Conservation (phyloP, 1,140 invertebrate species). For the Drosophila bipectinata region DNA sequence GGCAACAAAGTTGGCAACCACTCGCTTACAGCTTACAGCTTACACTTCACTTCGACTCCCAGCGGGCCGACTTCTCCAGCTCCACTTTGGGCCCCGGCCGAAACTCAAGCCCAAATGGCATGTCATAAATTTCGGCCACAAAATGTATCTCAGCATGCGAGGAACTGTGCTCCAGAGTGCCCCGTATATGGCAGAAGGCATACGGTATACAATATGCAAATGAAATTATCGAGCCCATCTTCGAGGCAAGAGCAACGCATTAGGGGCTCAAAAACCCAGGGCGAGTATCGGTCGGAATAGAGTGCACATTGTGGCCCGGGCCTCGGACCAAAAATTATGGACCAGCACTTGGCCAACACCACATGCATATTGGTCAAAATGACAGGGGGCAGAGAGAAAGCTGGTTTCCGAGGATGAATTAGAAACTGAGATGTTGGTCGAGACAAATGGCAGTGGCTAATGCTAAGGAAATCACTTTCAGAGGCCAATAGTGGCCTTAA, state of each 20-base stretch:
- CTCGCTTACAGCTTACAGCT: slow-evolving; percentile 30
- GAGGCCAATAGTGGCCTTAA: slow-evolving; percentile 5
- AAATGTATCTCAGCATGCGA: slow-evolving; percentile 48
- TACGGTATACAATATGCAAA: slow-evolving; percentile 65
- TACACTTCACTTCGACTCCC: background rate
- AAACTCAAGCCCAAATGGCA: slow-evolving; percentile 46
- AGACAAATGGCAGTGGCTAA: slow-evolving; percentile 12
- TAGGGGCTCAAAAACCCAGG: slow-evolving; percentile 29
- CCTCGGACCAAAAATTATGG: slow-evolving; percentile 26
- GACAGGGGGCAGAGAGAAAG: background rate
- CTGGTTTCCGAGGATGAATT: slow-evolving; percentile 13
- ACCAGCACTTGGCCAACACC: slow-evolving; percentile 16
- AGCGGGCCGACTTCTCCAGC: background rate
- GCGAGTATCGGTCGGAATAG: slow-evolving; percentile 34
- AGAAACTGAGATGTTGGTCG: slow-evolving; percentile 19
- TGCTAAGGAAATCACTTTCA: slow-evolving; percentile 20
- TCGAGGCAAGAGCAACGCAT: slow-evolving; percentile 43
- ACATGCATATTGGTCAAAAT: slow-evolving; percentile 23
- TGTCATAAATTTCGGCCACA: slow-evolving; percentile 57
- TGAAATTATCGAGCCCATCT: slow-evolving; percentile 55
- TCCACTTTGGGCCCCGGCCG: background rate
- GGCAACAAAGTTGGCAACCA: slow-evolving; percentile 67
- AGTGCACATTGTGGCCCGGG: slow-evolving; percentile 32
- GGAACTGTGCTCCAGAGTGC: slow-evolving; percentile 3
- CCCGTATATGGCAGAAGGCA: background rate